phyloP scores from a whole-genome alignment of 2,888 invertebrate genomes.

The Callyntrura guangdongensis region DNA sequence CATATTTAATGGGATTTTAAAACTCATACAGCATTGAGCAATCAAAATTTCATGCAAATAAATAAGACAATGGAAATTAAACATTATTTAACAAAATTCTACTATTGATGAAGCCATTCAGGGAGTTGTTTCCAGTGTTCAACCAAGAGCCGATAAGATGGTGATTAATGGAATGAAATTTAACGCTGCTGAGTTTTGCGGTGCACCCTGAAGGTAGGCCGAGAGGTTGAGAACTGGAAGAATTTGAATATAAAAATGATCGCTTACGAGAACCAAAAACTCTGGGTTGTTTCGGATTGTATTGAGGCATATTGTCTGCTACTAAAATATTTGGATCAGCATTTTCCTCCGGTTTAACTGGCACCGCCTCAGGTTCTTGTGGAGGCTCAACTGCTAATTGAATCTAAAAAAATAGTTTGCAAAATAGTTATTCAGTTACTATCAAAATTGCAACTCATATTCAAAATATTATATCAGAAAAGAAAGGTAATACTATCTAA shows the following conservation, averaged over 20 bases:
- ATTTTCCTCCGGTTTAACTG: constrained; percentile 11
- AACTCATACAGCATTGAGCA: background rate
- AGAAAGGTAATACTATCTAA: background rate
- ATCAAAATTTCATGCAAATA: background rate
- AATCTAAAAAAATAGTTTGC: constrained; percentile 10
- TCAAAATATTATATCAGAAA: background rate
- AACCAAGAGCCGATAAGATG: constrained; percentile 54
- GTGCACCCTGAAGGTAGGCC: constrained; percentile 50
- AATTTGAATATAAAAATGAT: background rate
- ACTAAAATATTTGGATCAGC: background rate
- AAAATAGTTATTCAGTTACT: background rate
- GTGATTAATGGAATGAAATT: constrained; percentile 71
- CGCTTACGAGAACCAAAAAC: constrained; percentile 57
- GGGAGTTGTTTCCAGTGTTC: background rate
- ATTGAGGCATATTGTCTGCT: constrained; percentile 38
- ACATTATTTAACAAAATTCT: background rate
- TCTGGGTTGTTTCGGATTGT: constrained; percentile 10
- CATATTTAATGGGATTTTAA: background rate
- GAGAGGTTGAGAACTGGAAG: constrained; percentile 70
- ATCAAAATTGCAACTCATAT: constrained; percentile 2
- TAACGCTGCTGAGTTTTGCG: constrained; percentile 47
- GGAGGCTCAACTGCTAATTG: constrained; percentile 10
- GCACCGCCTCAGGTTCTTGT: constrained; percentile 8
- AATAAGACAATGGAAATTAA: background rate
- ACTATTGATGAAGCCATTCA: background rate